phyloP scores from a whole-genome alignment of 2,113 vertebrate species.

The Misgurnus mizolepis region DNA sequence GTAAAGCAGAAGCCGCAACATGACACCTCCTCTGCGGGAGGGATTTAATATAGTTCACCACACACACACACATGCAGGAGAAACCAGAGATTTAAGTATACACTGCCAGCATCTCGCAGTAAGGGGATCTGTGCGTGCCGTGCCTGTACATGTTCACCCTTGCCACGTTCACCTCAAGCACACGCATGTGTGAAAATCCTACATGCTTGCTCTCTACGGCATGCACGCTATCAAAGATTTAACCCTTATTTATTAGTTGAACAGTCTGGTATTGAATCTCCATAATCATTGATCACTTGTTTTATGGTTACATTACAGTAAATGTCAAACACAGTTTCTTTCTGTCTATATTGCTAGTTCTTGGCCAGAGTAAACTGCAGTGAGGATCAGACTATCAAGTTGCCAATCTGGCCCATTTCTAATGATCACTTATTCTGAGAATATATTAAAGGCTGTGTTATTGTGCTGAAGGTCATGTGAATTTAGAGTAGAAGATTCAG shows the following conservation, averaged over 20 bases:
- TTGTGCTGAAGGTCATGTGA: conserved; percentile 26
- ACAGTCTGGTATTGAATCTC: too few relatives aligned
- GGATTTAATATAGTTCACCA: conserved; percentile 54
- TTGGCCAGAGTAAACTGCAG: too few relatives aligned
- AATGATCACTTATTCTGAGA: neutral
- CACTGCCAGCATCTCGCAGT: conserved; percentile 35
- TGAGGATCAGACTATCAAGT: too few relatives aligned
- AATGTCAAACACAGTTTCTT: too few relatives aligned
- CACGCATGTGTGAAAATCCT: conserved; percentile 41
- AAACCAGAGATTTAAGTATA: conserved; percentile 54
- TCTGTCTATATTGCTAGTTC: too few relatives aligned
- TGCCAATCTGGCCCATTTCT: neutral
- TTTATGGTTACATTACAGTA: too few relatives aligned
- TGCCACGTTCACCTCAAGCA: conserved; percentile 29
- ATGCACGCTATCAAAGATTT: neutral
- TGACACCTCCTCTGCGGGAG: conserved; percentile 52
- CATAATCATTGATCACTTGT: too few relatives aligned
- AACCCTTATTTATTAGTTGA: too few relatives aligned
- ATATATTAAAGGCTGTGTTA: neutral
- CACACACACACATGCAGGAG: conserved; percentile 34
- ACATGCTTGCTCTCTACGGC: conserved; percentile 13
- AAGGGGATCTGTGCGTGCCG: conserved; percentile 50
- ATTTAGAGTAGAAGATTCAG: conserved; percentile 61
- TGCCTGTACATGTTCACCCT: conserved; percentile 31
- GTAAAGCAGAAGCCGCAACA: conserved; percentile 49